Conservation (phyloP, 2,888 invertebrate species). For the Folsomia candida region DNA sequence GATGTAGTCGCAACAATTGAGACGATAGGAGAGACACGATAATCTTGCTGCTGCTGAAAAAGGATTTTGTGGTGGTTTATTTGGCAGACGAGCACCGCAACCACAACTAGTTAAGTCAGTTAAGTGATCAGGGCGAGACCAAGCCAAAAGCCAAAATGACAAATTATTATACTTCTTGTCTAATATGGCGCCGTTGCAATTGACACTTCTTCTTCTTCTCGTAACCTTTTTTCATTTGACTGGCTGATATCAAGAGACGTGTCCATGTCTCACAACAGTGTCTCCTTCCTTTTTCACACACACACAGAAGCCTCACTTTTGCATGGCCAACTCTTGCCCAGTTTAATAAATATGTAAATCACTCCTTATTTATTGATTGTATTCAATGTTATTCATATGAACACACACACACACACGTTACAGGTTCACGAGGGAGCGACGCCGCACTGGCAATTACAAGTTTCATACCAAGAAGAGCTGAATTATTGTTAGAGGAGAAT, state of each 20-base stretch:
- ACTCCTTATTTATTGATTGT: no score
- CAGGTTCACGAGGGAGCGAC: no score
- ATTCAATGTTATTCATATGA: no score
- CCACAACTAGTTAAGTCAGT: not conserved
- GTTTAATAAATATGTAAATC: no score
- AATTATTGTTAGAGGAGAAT: no score
- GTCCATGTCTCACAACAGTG: slow-evolving; percentile 1
- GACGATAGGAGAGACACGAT: not conserved
- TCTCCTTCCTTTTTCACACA: no score
- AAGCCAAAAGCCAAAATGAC: slow-evolving; percentile 30
- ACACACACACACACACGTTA: no score
- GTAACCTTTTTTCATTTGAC: slow-evolving; percentile 20
- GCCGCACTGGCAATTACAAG: no score
- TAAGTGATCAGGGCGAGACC: slow-evolving; percentile 2
- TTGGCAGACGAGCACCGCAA: not conserved
- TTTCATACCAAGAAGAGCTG: no score
- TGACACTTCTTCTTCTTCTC: slow-evolving; percentile 38
- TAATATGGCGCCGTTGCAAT: slow-evolving; percentile 43
- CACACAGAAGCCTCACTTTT: no score
- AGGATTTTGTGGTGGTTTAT: not conserved
- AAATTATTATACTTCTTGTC: slow-evolving; percentile 43
- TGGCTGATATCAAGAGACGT: slow-evolving; percentile 2
- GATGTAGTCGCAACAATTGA: not conserved
- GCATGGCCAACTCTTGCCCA: no score
- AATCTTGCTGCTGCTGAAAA: not conserved